Evolutionary conservation across 2,113 vertebrate species (phyloP), one percentile per base, ranked within the genome.

Genomic region (Cyprinodon variegatus): DNA sequence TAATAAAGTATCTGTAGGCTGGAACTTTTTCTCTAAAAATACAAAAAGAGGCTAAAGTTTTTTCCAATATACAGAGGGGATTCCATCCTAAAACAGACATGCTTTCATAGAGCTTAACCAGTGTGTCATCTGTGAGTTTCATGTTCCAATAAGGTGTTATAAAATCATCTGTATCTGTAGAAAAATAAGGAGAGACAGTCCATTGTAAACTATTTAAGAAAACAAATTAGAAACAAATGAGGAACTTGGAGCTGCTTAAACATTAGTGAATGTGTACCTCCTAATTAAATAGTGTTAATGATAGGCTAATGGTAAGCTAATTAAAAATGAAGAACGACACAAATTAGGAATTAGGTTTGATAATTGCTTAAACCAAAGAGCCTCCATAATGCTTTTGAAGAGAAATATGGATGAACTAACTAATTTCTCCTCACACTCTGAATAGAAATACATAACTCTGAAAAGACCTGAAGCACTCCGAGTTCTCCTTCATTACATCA

Each of bases 191-290:
- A 66, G 37, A 11, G 11, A 60, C 50, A 11, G 11, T 29, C 53
- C 11, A 59, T 37, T 59, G 57, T 12, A 4, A 22, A 20, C 29
- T 65, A 39, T 20, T 57, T 41, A 41, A 15, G 6, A 41, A 40
- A 60, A 50, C 66, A 68, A 57, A 68, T 68, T 53, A 53, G 48
- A 13, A 60, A 61, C 59, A 61, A 67, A 68, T 37, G 45, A 50
- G 65, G 45, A 48, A 61, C 41, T 46, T 22, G n/a, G 11, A 38
- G 66, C 66, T 53, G 36, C 53, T 70, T 70, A 60, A 70, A 17
- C 39, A 43, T 10, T 41, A 43, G 38, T 40, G 60, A 53, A 29
- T 60, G n/a, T 62, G 22, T 36, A 71, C 17, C 59, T 45, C 41
- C 59, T 62, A 62, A 71, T 71, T 61, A 36, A 62, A 41, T 38